Evolutionary conservation across 1,140 invertebrate species (phyloP).

Genomic region (Leptopilina boulardi): DNA sequence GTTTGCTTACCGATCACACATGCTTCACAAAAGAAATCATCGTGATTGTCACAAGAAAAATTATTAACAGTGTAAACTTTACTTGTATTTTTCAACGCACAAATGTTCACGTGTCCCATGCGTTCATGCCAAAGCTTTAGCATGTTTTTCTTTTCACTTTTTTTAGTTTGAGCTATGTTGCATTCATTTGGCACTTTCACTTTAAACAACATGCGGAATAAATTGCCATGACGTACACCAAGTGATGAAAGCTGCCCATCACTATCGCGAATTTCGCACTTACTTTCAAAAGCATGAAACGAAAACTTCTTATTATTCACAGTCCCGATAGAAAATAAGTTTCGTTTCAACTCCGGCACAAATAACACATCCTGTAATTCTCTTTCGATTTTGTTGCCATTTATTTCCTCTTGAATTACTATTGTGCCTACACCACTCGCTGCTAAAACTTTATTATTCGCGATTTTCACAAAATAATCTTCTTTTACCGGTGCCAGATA

Average conservation of each 20-base stretch:
- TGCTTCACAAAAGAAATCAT: not conserved
- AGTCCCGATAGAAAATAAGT: not conserved
- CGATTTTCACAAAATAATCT: slow-evolving; percentile 29
- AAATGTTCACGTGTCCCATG: too few species aligned
- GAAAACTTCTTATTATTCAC: not conserved
- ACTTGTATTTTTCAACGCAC: not conserved
- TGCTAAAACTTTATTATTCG: slow-evolving; percentile 1
- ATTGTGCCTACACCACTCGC: not conserved
- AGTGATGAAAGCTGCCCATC: not conserved
- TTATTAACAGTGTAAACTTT: not conserved
- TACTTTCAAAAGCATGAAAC: not conserved
- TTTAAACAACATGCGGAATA: not conserved
- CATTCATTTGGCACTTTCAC: not conserved
- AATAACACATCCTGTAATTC: not conserved
- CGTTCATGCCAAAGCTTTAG: too few species aligned
- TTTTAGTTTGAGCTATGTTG: not conserved
- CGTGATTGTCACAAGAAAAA: not conserved
- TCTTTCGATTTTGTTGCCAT: not conserved
- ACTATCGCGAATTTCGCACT: not conserved
- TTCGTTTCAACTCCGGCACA: not conserved
- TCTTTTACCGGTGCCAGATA: not conserved
- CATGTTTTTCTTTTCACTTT: not conserved
- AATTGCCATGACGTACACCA: not conserved
- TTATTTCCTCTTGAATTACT: slow-evolving; percentile 10
- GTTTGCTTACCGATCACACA: not conserved